These are phyloP conservation scores for Macroglossus sobrinus DNA, from an alignment of 2,113 vertebrate genomes.

Conservation along the genomic window DNA sequence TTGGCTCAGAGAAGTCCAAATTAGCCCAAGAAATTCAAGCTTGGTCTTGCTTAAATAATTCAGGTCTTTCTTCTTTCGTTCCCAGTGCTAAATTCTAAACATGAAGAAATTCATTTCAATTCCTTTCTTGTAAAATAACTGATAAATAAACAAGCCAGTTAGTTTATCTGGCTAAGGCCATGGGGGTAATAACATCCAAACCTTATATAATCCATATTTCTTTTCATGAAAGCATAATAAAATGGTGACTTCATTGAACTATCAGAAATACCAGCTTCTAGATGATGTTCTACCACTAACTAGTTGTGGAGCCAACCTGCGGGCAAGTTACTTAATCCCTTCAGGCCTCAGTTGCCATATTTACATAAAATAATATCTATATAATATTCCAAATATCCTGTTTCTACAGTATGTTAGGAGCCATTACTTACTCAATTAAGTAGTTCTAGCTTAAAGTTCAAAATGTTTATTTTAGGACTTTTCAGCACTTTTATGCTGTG, in stretches of 20 bases:
- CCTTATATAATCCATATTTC: constrained; percentile 5
- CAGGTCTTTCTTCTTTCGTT: constrained; percentile 41
- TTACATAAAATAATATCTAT: background rate
- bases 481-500: background rate
- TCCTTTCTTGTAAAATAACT: constrained; percentile 57
- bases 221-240: constrained; percentile 28
- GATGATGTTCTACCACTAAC: background rate
- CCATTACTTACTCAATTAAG: background rate
- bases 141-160: constrained; percentile 36
- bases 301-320: background rate
- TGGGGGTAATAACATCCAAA: constrained; percentile 7
- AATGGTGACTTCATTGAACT: background rate
- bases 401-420: background rate
- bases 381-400: background rate
- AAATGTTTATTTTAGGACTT: constrained; percentile 25
- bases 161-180: constrained; percentile 18
- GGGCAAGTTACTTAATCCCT: background rate
- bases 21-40: constrained; percentile 28
- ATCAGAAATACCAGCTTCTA: background rate
- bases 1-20: constrained; percentile 14
- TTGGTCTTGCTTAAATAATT: constrained; percentile 37
- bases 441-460: background rate
- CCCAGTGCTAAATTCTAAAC: constrained; percentile 18
- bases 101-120: constrained; percentile 59
- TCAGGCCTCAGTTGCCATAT: background rate